Conservation (phyloP, 2,888 invertebrate genomes). For the Encarsia formosa region DNA sequence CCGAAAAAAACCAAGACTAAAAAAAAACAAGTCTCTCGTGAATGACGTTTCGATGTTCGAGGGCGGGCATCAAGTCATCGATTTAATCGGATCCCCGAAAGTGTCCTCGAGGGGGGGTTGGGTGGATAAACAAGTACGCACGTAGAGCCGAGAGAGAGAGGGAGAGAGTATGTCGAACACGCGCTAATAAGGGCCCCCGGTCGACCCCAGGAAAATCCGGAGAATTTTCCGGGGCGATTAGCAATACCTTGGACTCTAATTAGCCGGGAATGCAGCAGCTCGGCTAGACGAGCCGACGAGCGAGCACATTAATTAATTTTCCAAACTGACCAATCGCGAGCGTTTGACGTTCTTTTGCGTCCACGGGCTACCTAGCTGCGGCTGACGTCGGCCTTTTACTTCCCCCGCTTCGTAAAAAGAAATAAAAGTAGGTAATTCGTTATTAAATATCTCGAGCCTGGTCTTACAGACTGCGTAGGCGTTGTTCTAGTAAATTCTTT, state of each 20-base stretch:
- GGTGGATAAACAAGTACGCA: background rate
- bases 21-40: too few relatives aligned
- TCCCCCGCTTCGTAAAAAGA: background rate
- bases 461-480: too few relatives aligned
- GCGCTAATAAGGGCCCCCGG: constrained; percentile 22
- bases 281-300: background rate
- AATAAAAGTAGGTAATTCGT: background rate
- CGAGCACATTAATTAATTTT: constrained; percentile 30
- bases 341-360: constrained; percentile 2
- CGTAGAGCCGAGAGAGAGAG: background rate
- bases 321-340: constrained; percentile 17
- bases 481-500: too few relatives aligned
- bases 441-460: constrained; percentile 12
- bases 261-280: constrained; percentile 12
- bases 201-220: constrained; percentile 21
- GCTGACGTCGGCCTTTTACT: background rate
- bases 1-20: too few relatives aligned
- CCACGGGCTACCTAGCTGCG: background rate
- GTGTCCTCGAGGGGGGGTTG: background rate
- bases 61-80: constrained; percentile 19
- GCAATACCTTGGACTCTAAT: constrained; percentile 28
- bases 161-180: constrained; percentile 10
- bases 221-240: constrained; percentile 26
- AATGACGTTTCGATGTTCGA: constrained; percentile 26
- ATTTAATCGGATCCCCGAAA: constrained; percentile 24